Percentiles rank a stretch among this genome's conserved stretches.
These are phyloP conservation scores for Melanaphis sacchari DNA, from an alignment of 1,140 invertebrate genomes.

Conservation along the genomic window DNA sequence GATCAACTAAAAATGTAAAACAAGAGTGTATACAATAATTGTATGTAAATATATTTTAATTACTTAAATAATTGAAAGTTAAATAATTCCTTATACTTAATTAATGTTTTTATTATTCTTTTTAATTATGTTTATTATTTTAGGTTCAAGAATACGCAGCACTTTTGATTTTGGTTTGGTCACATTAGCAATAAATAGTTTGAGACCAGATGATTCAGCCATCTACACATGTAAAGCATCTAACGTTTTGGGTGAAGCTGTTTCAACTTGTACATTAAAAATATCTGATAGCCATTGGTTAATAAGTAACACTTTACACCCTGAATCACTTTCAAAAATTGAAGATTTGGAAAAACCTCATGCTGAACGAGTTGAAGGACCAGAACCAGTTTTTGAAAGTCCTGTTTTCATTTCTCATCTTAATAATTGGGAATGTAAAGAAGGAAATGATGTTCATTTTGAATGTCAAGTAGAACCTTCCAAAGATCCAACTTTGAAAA, in stretches of 20 bases:
- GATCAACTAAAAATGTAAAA: background rate
- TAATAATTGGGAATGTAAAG: constrained; percentile 87
- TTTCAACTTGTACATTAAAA: constrained; percentile 89
- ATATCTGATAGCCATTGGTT: constrained; percentile 85
- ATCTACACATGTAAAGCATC: constrained; percentile 94
- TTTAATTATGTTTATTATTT: constrained; percentile 49
- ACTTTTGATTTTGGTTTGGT: constrained; percentile 95
- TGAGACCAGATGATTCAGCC: constrained; percentile 87
- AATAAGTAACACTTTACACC: constrained; percentile 87
- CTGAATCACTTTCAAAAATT: constrained; percentile 87
- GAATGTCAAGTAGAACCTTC: constrained; percentile 94
- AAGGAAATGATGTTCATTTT: constrained; percentile 91
- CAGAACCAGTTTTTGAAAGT: constrained; percentile 80
- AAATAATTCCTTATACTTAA: background rate
- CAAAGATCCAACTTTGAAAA: constrained; percentile 91
- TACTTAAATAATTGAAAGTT: background rate
- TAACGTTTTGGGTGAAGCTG: constrained; percentile 88
- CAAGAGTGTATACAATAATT: background rate
- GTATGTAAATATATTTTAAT: background rate
- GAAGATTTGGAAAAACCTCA: constrained; percentile 84
- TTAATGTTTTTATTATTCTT: background rate
- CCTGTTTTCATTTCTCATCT: constrained; percentile 90
- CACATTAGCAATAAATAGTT: constrained; percentile 84
- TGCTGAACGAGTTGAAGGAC: constrained; percentile 69
- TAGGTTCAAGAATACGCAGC: constrained; percentile 78